phyloP scores from a whole-genome alignment of 1,140 invertebrate genomes.

The Heliconius himera region DNA sequence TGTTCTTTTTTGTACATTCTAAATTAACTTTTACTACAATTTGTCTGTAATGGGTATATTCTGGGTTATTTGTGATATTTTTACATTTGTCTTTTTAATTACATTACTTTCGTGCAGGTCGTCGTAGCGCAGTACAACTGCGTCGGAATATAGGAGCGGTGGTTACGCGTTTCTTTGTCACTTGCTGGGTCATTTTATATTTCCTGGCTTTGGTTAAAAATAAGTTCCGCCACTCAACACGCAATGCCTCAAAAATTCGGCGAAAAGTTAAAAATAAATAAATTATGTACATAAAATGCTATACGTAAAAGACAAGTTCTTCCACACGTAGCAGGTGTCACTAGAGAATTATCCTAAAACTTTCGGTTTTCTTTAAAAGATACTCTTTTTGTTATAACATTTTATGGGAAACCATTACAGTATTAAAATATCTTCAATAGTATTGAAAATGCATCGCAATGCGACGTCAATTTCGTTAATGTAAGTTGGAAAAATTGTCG shows the following conservation, averaged over 20 bases:
- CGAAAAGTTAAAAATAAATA: too few species aligned
- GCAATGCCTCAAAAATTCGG: neutral
- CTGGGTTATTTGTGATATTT: neutral
- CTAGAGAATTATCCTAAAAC: neutral
- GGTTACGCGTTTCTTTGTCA: too few species aligned
- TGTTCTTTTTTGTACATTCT: neutral
- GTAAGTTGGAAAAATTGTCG: neutral
- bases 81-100: neutral
- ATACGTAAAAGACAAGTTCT: too few species aligned
- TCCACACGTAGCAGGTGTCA: neutral
- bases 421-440: conserved; percentile 6
- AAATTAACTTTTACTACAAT: conserved; percentile 2
- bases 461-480: neutral
- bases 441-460: neutral
- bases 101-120: too few species aligned
- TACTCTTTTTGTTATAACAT: too few species aligned
- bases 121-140: too few species aligned
- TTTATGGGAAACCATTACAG: neutral
- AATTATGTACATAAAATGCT: too few species aligned
- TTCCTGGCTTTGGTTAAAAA: too few species aligned
- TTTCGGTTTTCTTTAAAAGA: neutral
- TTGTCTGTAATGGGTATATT: neutral
- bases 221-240: neutral
- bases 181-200: too few species aligned
- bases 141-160: too few species aligned